These are phyloP conservation scores for Helicoverpa armigera DNA, from an alignment of 1,140 invertebrate species.

Conservation along the genomic window DNA sequence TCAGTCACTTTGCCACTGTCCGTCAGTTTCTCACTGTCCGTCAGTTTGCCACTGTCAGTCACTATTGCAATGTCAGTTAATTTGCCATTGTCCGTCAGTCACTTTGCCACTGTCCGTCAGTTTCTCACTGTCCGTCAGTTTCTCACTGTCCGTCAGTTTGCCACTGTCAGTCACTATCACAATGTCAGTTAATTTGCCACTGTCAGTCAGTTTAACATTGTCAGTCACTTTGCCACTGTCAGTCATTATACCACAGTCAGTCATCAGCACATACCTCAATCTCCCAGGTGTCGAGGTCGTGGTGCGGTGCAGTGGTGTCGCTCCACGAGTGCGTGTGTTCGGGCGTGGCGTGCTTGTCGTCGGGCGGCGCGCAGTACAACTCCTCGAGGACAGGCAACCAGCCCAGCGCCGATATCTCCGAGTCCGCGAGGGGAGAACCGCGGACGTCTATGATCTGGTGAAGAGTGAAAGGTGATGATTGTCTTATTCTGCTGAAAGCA, in stretches of 20 bases:
- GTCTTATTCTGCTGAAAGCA: slow-evolving; percentile 4
- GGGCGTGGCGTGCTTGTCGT: not conserved
- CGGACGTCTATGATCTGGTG: slow-evolving; percentile 89
- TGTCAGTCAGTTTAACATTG: not conserved
- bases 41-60: too few species aligned
- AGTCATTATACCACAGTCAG: too few species aligned
- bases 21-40: too few species aligned
- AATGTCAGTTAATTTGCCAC: too few species aligned
- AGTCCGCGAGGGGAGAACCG: slow-evolving; percentile 89
- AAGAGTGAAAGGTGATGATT: not conserved
- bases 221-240: not conserved
- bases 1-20: too few species aligned
- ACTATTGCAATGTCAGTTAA: too few species aligned
- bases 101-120: too few species aligned
- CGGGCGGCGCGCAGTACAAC: slow-evolving; percentile 85
- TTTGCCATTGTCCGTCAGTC: too few species aligned
- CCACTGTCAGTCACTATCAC: too few species aligned
- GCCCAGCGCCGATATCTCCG: slow-evolving; percentile 90
- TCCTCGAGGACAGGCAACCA: slow-evolving; percentile 88
- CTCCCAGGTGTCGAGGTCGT: slow-evolving; percentile 68
- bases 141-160: too few species aligned
- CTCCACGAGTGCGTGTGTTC: slow-evolving; percentile 61
- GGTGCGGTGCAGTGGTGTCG: slow-evolving; percentile 40
- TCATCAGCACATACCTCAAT: slow-evolving; percentile 54
- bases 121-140: too few species aligned